These are phyloP conservation scores for Saccostrea glomerata DNA, from an alignment of 1,140 invertebrate species.

Conservation along the genomic window DNA sequence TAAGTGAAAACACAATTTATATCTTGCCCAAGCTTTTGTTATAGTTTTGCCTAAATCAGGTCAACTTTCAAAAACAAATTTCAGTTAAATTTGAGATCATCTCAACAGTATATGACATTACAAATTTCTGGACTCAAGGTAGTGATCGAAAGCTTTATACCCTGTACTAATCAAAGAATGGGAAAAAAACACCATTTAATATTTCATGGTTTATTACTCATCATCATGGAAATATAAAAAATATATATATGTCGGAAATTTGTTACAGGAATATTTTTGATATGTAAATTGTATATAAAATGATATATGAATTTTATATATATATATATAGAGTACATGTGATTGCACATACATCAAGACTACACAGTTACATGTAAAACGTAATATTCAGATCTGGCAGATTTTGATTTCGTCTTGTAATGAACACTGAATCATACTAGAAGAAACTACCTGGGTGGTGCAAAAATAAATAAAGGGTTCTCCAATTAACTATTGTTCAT, in stretches of 20 bases:
- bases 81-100: no score
- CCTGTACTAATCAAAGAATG: background rate
- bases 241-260: slow-evolving; percentile 35
- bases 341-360: slow-evolving; percentile 30
- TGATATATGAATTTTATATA: slow-evolving; percentile 20
- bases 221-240: slow-evolving; percentile 48
- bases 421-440: background rate
- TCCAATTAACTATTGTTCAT: background rate
- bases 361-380: background rate
- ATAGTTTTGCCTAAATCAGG: no score
- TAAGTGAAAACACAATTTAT: no score
- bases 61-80: no score
- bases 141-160: slow-evolving; percentile 9
- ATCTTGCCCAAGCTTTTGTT: no score
- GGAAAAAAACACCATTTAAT: slow-evolving; percentile 32
- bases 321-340: slow-evolving; percentile 12
- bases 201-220: slow-evolving; percentile 35
- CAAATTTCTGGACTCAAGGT: background rate
- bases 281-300: slow-evolving; percentile 42
- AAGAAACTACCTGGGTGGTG: background rate
- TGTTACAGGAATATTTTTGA: slow-evolving; percentile 19
- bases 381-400: background rate
- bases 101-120: no score
- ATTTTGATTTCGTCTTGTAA: slow-evolving; percentile 17
- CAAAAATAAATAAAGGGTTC: background rate